Conservation (phyloP, 1,140 invertebrate genomes). For the Habropoda laboriosa region DNA sequence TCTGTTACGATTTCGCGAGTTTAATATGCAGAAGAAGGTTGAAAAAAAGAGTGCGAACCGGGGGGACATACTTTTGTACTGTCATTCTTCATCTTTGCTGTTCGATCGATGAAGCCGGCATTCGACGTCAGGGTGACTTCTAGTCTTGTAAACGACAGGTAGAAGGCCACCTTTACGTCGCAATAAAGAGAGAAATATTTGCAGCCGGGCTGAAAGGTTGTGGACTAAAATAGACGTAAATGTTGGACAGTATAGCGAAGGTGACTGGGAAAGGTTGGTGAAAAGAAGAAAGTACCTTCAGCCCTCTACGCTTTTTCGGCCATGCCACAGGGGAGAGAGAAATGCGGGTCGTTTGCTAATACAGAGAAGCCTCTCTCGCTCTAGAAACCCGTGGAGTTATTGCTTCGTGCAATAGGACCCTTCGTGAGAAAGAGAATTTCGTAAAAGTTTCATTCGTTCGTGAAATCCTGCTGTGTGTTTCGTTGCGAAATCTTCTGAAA, state of each 20-base stretch:
- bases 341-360: not conserved
- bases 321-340: not conserved
- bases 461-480: too few relatives aligned
- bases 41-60: not conserved
- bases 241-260: too few relatives aligned
- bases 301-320: not conserved
- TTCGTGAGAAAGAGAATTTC: too few relatives aligned
- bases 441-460: too few relatives aligned
- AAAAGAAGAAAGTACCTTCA: not conserved
- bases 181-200: conserved; percentile 21
- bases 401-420: too few relatives aligned
- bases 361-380: not conserved
- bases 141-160: conserved; percentile 15
- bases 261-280: not conserved
- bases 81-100: conserved; percentile 1
- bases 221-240: conserved; percentile 31
- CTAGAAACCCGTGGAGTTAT: not conserved
- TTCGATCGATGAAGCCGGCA: conserved; percentile 14
- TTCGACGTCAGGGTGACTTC: not conserved
- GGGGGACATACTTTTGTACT: not conserved
- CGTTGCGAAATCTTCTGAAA: too few relatives aligned
- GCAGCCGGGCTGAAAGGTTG: conserved; percentile 16
- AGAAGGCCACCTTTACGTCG: conserved; percentile 9
- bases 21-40: not conserved
- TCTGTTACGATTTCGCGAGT: not conserved